Evolutionary conservation across 2,797 vertebrate genomes (phyloP).

Genomic region (Ctenopoma kingsleyae): DNA sequence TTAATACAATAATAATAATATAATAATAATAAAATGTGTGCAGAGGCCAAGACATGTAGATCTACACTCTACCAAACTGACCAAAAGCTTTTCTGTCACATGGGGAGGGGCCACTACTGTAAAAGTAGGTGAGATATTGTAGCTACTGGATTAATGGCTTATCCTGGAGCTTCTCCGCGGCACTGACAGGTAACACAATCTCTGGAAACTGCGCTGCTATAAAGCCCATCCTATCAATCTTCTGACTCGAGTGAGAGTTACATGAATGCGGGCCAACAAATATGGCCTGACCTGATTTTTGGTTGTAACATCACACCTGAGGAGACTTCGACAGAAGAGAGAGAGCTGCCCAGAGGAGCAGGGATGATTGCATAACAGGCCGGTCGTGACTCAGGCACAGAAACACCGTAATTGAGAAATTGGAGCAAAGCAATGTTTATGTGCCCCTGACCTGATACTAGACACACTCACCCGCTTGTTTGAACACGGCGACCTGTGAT

Average conservation of each 20-base stretch:
- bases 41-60: constrained; percentile 5
- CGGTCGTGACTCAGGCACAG: constrained; percentile 25
- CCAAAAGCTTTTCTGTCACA: constrained; percentile 24
- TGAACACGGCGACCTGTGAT: constrained; percentile 20
- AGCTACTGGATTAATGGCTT: constrained; percentile 60
- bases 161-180: constrained; percentile 35
- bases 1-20: too few relatives aligned
- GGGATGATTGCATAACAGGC: constrained; percentile 60
- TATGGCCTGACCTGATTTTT: constrained; percentile 75
- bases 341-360: constrained; percentile 2
- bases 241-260: constrained; percentile 48
- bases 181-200: constrained; percentile 68
- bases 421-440: constrained; percentile 56
- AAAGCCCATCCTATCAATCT: constrained; percentile 64
- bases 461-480: constrained; percentile 7
- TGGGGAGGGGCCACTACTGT: constrained; percentile 5
- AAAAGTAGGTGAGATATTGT: constrained; percentile 61
- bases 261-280: constrained; percentile 71
- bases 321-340: constrained; percentile 19
- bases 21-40: constrained; percentile 5
- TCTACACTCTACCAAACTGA: neutral
- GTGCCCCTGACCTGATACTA: constrained; percentile 33
- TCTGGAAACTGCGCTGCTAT: constrained; percentile 32
- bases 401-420: constrained; percentile 46
- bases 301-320: constrained; percentile 66